Base-by-base conservation (phyloP, 2,888 invertebrate species). In the Drosophila conformis region DNA sequence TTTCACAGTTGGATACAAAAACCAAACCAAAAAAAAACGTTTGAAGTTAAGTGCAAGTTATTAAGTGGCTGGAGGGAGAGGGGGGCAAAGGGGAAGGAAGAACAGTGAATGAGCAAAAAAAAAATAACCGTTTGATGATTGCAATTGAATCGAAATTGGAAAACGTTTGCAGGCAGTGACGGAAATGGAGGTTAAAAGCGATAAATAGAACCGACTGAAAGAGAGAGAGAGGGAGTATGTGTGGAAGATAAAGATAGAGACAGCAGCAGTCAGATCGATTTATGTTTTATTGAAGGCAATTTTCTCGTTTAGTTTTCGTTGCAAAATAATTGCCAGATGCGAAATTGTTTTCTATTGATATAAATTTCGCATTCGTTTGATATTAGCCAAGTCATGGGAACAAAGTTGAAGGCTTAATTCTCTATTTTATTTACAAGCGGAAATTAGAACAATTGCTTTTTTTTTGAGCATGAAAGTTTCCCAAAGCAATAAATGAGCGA, bases 241-340 rank as follows among this genome's bases (percentile, higher is more conserved):
- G 15, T 25, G 25, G 25, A 25, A 25, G 25, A 18, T 8, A 71
- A 29, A 56, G 53, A 36, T 8, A 46, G 31, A 21, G 42, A 33
- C 31, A 33, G 51, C 31, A 33, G 51, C 64, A 54, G 56, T 52
- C 65, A 48, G 54, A 68, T 82, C 82, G 69, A 89, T 84, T 82
- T 84, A 87, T 87, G 80, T 60, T 84, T 77, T 80, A 89, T 84
- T 84, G 69, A 82, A 71, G 82, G 58, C 87, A 89, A 87, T 84
- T 89, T 84, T 82, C 75, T 83, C 59, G 75, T 78, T 70, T 56
- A 67, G 58, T 76, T 80, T 80, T 78, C 56, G 68, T 77, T 67
- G 81, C 66, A 73, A 73, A 89, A 82, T 85, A 89, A 85, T 84
- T 87, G 88, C 73, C 70, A 73, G 69, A 73, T 80, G 86, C 63